Evolutionary conservation across 2,888 invertebrate genomes (phyloP), one percentile per base, ranked within the genome.

Genomic region (Dicyrtomina minuta): DNA sequence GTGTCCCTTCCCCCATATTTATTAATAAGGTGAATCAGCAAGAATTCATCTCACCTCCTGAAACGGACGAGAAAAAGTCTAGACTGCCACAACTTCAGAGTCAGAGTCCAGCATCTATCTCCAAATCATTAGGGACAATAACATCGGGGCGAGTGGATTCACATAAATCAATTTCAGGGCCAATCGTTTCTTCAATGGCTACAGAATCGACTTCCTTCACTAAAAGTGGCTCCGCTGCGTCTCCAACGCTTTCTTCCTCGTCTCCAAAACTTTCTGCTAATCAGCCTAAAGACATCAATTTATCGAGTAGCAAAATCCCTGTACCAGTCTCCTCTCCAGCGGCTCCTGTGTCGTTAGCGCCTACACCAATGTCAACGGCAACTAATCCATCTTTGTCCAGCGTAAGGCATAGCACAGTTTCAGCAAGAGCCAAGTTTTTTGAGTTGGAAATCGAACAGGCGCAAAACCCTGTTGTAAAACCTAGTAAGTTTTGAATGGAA

Each of bases 371-470:
- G 10, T 17, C 61, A 8, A 26, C 49, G 6, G 44, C 43, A 56
- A 62, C 66, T 46, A 33, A 26, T 15, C 67, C 59, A 22, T 53
- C 60, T 2, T 20, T 46, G 24, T 26, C 44, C 15, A 27, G n/a
- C 15, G 33, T 53, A 8, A 59, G 53, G 26, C 72, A 68, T 12
- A 78, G 71, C 46, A 77, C 76, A 3, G 78, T 78, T 3, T 76
- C 81, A 93, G 92, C 82, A 92, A 94, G 84, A 92, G 93, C 93
- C 84, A 91, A 90, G 81, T 93, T 95, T 84, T 97, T 97, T 83
- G 96, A 97, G 84, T 90, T 91, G 81, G 96, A 96, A 73, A 94
- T 96, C 89, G 92, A 94, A 84, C 92, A 93, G 82, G 91, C 91
- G 82, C 89, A 91, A 79, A 91, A 92, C 83, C 90, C 92, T 87